Evolutionary conservation across 53 echinoderm and acorn worm species (phyloP).

Genomic region (Glandiceps talaboti): DNA sequence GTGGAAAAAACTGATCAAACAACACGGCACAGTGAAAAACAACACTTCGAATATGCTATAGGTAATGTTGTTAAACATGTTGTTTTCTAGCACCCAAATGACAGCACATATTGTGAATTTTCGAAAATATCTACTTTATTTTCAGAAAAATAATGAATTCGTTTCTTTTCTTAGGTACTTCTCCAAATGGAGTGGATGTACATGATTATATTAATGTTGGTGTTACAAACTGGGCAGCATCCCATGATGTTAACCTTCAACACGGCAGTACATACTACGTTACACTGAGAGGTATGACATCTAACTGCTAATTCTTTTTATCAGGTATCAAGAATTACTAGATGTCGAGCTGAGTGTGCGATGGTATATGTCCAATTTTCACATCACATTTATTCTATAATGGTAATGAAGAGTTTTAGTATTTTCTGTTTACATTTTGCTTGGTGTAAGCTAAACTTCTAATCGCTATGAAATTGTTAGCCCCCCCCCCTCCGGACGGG

Average conservation of each 20-base stretch:
- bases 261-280: slow-evolving; percentile 17
- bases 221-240: slow-evolving; percentile 4
- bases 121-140: background rate
- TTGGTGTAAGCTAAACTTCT: no score
- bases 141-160: no score
- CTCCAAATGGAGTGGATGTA: slow-evolving; percentile 13
- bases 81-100: no score
- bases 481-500: no score
- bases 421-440: background rate
- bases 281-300: slow-evolving; percentile 24
- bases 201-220: slow-evolving; percentile 21
- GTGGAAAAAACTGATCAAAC: no score
- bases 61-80: no score
- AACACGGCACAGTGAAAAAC: no score
- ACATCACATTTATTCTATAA: background rate
- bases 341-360: no score
- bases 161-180: background rate
- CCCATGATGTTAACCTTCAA: slow-evolving; percentile 1
- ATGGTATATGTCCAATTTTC: background rate
- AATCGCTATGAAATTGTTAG: background rate
- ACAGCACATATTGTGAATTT: background rate
- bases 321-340: no score
- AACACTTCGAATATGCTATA: no score
- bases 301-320: no score
- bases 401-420: background rate